Conservation (phyloP, 1,140 invertebrate genomes). For the Diabrotica virgifera region DNA sequence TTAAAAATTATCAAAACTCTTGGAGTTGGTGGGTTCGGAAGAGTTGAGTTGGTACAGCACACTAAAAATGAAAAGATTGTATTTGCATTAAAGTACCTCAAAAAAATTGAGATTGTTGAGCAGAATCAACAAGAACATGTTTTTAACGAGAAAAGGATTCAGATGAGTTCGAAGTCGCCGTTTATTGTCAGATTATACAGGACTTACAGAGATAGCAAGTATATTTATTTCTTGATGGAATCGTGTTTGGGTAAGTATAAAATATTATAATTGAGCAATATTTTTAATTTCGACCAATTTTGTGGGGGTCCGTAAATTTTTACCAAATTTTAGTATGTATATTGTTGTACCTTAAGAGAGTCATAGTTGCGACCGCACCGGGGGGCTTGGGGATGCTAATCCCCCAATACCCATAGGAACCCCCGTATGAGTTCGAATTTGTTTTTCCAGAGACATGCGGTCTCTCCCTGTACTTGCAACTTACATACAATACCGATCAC, state of each 20-base stretch:
- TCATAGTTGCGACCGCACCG: too few relatives aligned
- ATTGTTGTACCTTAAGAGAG: too few relatives aligned
- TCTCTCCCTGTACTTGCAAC: too few relatives aligned
- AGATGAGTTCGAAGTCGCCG: constrained; percentile 66
- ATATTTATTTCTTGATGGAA: constrained; percentile 97
- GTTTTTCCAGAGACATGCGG: too few relatives aligned
- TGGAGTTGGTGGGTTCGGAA: constrained; percentile 90
- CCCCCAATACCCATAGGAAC: too few relatives aligned
- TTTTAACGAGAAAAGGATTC: constrained; percentile 88
- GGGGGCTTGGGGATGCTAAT: too few relatives aligned
- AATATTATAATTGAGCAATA: background rate
- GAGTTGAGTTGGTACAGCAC: constrained; percentile 75
- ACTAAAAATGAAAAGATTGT: constrained; percentile 61
- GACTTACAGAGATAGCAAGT: constrained; percentile 93
- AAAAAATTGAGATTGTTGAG: constrained; percentile 89
- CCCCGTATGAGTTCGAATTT: too few relatives aligned
- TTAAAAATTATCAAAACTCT: constrained; percentile 79
- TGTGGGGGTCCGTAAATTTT: too few relatives aligned
- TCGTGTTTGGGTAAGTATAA: constrained; percentile 77
- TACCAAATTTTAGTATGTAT: too few relatives aligned
- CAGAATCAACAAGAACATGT: constrained; percentile 90
- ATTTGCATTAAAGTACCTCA: constrained; percentile 89
- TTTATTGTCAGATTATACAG: constrained; percentile 73
- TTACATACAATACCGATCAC: too few relatives aligned
- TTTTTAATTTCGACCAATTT: too few relatives aligned